Conservation (phyloP, 2,888 invertebrate genomes). For the Chromoteleia sp. region DNA sequence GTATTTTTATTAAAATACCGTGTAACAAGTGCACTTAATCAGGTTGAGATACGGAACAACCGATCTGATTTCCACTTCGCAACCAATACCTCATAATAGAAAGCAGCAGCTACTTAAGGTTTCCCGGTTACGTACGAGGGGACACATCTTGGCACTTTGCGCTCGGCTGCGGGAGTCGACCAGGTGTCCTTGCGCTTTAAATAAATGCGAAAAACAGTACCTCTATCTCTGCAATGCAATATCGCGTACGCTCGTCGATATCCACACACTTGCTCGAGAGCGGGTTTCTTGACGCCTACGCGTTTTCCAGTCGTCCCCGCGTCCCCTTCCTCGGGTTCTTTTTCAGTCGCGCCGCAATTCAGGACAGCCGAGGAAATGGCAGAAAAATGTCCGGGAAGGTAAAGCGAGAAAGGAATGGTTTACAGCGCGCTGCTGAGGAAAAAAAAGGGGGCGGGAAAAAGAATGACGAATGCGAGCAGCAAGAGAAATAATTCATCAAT, state of each 20-base stretch:
- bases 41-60: slow-evolving; percentile 1
- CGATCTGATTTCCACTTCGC: slow-evolving; percentile 19
- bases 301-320: slow-evolving; percentile 61
- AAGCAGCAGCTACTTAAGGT: slow-evolving; percentile 56
- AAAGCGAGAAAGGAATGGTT: slow-evolving; percentile 72
- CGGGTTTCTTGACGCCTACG: slow-evolving; percentile 66
- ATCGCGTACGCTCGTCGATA: slow-evolving; percentile 61
- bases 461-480: slow-evolving; percentile 55
- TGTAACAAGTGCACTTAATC: neutral
- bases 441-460: slow-evolving; percentile 56
- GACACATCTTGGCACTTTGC: slow-evolving; percentile 82
- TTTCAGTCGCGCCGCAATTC: slow-evolving; percentile 66
- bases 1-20: too few species aligned
- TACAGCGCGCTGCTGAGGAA: slow-evolving; percentile 43
- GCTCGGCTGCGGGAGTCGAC: slow-evolving; percentile 79
- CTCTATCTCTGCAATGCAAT: slow-evolving; percentile 61
- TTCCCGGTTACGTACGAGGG: slow-evolving; percentile 79
- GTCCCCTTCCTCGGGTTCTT: slow-evolving; percentile 34
- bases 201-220: slow-evolving; percentile 77
- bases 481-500: slow-evolving; percentile 63
- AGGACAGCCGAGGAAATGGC: slow-evolving; percentile 65
- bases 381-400: slow-evolving; percentile 59
- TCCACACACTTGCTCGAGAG: slow-evolving; percentile 54
- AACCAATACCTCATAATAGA: slow-evolving; percentile 33
- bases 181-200: slow-evolving; percentile 84